These are phyloP conservation scores for Drosophila conformis DNA, from an alignment of 2,888 invertebrate species.

Conservation along the genomic window DNA sequence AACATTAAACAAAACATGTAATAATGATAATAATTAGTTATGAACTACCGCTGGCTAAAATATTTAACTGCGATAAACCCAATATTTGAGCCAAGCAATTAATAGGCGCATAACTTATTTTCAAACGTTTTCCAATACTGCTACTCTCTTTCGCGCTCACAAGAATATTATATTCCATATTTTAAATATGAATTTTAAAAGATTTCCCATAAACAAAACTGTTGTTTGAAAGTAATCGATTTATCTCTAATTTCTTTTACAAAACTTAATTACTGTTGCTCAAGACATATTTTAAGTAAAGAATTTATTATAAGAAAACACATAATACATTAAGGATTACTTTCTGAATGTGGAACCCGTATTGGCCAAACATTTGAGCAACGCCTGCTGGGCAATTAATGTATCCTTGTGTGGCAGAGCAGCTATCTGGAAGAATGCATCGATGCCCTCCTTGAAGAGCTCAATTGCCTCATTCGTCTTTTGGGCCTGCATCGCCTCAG, in stretches of 20 bases:
- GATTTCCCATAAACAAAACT: background rate
- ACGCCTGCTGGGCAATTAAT: conserved; percentile 89
- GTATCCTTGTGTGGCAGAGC: conserved; percentile 89
- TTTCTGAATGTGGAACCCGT: conserved; percentile 77
- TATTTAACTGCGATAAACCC: background rate
- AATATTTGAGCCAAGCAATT: background rate
- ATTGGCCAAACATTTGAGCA: conserved; percentile 88
- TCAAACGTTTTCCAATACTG: conserved; percentile 17
- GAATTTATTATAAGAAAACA: conserved; percentile 14
- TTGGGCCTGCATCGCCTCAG: conserved; percentile 86
- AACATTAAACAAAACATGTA: background rate
- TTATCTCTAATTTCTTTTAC: conserved; percentile 11
- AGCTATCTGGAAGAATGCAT: conserved; percentile 88
- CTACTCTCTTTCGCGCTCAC: background rate
- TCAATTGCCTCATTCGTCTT: conserved; percentile 86
- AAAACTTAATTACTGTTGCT: conserved; percentile 14
- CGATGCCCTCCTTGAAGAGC: conserved; percentile 87
- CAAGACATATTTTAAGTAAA: conserved; percentile 4
- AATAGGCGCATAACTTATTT: background rate
- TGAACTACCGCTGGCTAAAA: background rate
- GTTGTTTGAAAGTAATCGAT: conserved; percentile 8
- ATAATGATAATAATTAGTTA: background rate
- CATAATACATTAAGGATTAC: conserved; percentile 25
- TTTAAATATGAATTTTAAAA: background rate
- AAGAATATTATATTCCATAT: background rate